Conservation (phyloP, 2,888 invertebrate species). For the Leistus spinibarbis region DNA sequence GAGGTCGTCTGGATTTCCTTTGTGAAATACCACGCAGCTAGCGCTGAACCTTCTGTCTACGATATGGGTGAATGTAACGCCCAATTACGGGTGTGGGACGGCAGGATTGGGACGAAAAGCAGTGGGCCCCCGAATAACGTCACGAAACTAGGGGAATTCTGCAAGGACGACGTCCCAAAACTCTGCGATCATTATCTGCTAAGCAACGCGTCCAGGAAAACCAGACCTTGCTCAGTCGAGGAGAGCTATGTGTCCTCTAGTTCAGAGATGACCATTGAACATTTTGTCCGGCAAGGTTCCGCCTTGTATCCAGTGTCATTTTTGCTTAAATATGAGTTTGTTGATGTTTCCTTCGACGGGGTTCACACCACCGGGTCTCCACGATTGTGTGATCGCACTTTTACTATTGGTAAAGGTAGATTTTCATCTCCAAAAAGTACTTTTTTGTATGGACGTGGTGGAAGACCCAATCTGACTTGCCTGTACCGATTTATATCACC, state of each 20-base stretch:
- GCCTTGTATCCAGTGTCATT: conserved; percentile 80
- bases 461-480: conserved; percentile 76
- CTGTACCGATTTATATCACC: conserved; percentile 76
- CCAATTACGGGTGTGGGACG: conserved; percentile 77
- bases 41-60: conserved; percentile 68
- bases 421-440: conserved; percentile 80
- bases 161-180: conserved; percentile 76
- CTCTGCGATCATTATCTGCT: conserved; percentile 76
- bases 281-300: conserved; percentile 78
- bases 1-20: conserved; percentile 86
- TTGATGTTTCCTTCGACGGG: conserved; percentile 74
- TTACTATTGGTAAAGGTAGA: conserved; percentile 61
- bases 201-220: conserved; percentile 73
- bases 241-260: conserved; percentile 82
- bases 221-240: conserved; percentile 70
- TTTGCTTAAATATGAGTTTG: conserved; percentile 81
- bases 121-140: conserved; percentile 54
- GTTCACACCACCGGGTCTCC: conserved; percentile 63
- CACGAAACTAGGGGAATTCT: conserved; percentile 74
- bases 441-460: conserved; percentile 83
- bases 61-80: conserved; percentile 76
- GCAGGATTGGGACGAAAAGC: conserved; percentile 58
- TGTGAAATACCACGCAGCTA: conserved; percentile 79
- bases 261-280: conserved; percentile 76
- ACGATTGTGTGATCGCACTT: conserved; percentile 68